Base-by-base conservation (phyloP, 1,140 invertebrate genomes). In the Drosophila biarmipes region DNA sequence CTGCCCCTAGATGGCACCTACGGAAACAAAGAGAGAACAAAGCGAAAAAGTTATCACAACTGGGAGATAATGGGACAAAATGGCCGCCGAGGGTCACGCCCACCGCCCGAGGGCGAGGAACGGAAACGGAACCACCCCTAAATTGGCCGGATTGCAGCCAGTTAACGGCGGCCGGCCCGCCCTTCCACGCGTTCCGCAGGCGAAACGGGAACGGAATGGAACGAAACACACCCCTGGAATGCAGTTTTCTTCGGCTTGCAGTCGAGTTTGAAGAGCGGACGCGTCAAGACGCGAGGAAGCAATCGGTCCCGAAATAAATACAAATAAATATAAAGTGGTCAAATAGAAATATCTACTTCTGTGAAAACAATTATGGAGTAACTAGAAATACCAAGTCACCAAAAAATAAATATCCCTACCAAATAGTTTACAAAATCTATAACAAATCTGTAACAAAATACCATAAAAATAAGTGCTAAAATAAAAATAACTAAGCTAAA, bases 201-300 rank as follows among this genome's bases (percentile, higher is more conserved):
- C 73, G 3, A 27, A 14, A 27, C 19, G 29, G 48, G 11, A 68
- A 68, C 8, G 38, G n/a, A 55, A 55, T n/a, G 48, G 34, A 68
- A 69, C 42, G 34, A 19, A 55, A 68, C 62, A 29, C 62, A 15
- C 37, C 58, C 52, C 57, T 59, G 79, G 62, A 76, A 67, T 87
- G 84, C 84, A 89, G 54, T 84, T 79, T 53, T 51, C 43, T 27
- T 38, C 73, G 31, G 80, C 66, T 76, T 87, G 84, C 84, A 87
- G 76, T 87, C 82, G 79, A 66, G 75, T 84, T 89, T 89, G 51
- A 87, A 89, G 52, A 76, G 84, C 75, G 79, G 72, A 56, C 81
- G 84, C 79, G 84, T 76, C 48, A 63, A 75, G 84, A 56, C 56
- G 61, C 48, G 29, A 63, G 62, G 29, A 55, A 40, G 45, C 17